Evolutionary conservation across 2,113 vertebrate species (phyloP).

Genomic region (Onychorhynchus coronatus): DNA sequence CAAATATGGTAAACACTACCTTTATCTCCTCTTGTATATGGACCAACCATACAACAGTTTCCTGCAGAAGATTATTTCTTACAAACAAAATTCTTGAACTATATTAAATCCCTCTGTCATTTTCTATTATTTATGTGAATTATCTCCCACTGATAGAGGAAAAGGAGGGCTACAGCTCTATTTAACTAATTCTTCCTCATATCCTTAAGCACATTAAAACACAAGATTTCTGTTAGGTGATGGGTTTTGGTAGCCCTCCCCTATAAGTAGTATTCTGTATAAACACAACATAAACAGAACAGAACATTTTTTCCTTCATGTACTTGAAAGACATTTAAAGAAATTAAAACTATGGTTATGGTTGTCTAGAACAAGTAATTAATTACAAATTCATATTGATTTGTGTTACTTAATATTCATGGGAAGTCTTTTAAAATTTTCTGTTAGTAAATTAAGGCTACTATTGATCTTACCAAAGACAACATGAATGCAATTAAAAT

Average conservation of each 20-base stretch:
- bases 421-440: conserved; percentile 44
- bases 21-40: neutral
- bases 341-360: neutral
- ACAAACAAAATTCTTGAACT: neutral
- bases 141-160: neutral
- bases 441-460: conserved; percentile 64
- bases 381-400: conserved; percentile 60
- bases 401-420: conserved; percentile 46
- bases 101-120: neutral
- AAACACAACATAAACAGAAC: neutral
- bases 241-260: neutral
- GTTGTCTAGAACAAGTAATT: conserved; percentile 23
- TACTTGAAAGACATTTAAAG: neutral
- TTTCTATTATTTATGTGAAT: neutral
- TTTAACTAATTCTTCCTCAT: neutral
- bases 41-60: neutral
- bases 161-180: neutral
- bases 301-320: neutral
- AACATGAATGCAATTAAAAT: conserved; percentile 53
- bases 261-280: neutral
- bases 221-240: neutral
- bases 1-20: conserved; percentile 16
- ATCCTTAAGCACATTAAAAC: neutral
- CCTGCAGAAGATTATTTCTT: neutral
- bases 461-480: conserved; percentile 55